These are phyloP conservation scores for Ardeotis arabs DNA, from an alignment of 2,113 vertebrate species.

Conservation along the genomic window DNA sequence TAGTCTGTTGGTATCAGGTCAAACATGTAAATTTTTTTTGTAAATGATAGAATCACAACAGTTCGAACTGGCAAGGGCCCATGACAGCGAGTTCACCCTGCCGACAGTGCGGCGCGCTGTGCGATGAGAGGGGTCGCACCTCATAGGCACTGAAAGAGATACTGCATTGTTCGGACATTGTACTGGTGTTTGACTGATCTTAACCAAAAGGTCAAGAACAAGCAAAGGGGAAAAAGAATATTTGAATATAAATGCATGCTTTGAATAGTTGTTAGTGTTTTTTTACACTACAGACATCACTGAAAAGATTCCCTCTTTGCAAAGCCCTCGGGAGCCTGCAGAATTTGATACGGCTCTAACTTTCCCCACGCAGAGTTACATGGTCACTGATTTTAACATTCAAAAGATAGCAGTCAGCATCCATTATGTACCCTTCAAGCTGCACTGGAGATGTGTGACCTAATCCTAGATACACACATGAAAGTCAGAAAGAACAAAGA, in stretches of 20 bases:
- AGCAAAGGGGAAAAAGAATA: not conserved
- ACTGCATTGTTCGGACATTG: not conserved
- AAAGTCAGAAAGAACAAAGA: constrained; percentile 59
- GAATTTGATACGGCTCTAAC: constrained; percentile 35
- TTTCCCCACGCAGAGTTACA: constrained; percentile 4
- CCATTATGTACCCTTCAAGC: constrained; percentile 63
- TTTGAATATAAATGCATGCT: constrained; percentile 37
- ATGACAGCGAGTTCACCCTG: not conserved
- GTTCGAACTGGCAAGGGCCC: not conserved
- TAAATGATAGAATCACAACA: not conserved
- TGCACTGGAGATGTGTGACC: constrained; percentile 56
- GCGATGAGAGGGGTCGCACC: not conserved
- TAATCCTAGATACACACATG: constrained; percentile 53
- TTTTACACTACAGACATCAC: not conserved
- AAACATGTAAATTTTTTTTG: not conserved
- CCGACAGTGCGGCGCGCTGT: not conserved
- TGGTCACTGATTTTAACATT: constrained; percentile 64
- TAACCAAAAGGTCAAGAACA: constrained; percentile 32
- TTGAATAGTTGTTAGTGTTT: not conserved
- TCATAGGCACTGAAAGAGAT: not conserved
- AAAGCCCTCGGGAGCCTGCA: constrained; percentile 44
- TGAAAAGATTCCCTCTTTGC: not conserved
- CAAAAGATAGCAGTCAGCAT: constrained; percentile 63
- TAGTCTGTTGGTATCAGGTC: not conserved
- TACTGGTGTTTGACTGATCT: constrained; percentile 1